Evolutionary conservation across 2,888 invertebrate genomes (phyloP), one percentile per base, ranked within the genome.

Genomic region (Resseliella maxima): DNA sequence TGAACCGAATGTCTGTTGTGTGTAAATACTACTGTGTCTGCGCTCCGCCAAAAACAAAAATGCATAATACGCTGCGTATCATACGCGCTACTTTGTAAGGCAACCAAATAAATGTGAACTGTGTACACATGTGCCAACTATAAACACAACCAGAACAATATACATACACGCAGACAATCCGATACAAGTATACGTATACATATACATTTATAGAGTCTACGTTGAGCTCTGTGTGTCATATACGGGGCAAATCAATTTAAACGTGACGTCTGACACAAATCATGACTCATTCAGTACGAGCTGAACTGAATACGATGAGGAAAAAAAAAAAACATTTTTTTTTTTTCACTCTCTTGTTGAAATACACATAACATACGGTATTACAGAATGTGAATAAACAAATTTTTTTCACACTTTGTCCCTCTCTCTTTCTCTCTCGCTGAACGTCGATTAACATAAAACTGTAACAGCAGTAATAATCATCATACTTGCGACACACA

Each of bases 131-230:
- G 50, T 50, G 50, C 50, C 24, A 59, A 59, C 24, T 24, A 24
- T 59, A 59, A 59, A 59, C 24, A 59, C 59, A 59, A 59, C 59
- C 59, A 59, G 59, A 50, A 18, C 21, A 50, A 50, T 50, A 50
- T 21, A 21, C 5, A 59, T n/a, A n/a, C 31, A 31, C 18, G 72
- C 31, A 12, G 31, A 35, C 72, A 35, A 31, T 5, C 18, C 3
- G 1, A 72, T 35, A 21, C 72, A 72, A 31, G 18, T 72, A n/a
- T 15, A 72, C 31, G 3, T n/a, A 18, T 35, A 59, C 15, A 59
- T 3, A 27, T 24, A 15, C 15, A 12, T 21, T 21, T 6, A 10
- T 8, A 6, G 21, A n/a, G 21, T 50, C 21, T 50, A 12, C 12
- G 41, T 41, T 5, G 5, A 12, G 6, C 41, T 12, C 41, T 41